These are phyloP conservation scores for Desmodus rotundus DNA, from an alignment of 2,113 vertebrate genomes.

Conservation along the genomic window DNA sequence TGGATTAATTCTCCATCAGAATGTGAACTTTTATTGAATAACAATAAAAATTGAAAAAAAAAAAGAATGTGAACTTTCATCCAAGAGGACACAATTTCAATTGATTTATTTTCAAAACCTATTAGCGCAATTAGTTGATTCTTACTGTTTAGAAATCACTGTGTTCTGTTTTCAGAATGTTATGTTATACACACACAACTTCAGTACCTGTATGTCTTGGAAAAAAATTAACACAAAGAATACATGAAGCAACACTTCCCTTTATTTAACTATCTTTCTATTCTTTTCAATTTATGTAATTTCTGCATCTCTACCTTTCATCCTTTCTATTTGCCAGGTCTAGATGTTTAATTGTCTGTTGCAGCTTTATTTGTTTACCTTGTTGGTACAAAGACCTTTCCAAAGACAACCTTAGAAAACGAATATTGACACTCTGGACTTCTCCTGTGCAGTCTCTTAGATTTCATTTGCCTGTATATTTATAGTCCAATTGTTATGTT, in stretches of 20 bases:
- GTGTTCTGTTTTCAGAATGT: neutral
- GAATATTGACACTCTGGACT: neutral
- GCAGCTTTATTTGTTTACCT: neutral
- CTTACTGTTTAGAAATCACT: neutral
- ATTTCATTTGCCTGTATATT: neutral
- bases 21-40: neutral
- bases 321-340: neutral
- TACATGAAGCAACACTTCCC: neutral
- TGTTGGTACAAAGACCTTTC: neutral
- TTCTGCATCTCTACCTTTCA: neutral
- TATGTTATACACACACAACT: neutral
- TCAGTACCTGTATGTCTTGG: neutral
- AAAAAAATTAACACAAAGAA: neutral
- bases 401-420: neutral
- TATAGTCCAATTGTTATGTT: neutral
- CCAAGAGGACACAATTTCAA: neutral
- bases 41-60: too few species aligned
- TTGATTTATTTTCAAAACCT: neutral
- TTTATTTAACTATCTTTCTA: neutral
- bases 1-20: neutral
- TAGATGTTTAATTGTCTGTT: neutral
- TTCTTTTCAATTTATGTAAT: neutral
- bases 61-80: neutral
- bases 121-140: neutral
- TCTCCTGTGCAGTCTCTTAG: neutral